A percentile compares a stretch with the other conserved stretches of the same genome.
phyloP scores from a whole-genome alignment of 1,140 invertebrate species.

The Aphaenogaster floridana region DNA sequence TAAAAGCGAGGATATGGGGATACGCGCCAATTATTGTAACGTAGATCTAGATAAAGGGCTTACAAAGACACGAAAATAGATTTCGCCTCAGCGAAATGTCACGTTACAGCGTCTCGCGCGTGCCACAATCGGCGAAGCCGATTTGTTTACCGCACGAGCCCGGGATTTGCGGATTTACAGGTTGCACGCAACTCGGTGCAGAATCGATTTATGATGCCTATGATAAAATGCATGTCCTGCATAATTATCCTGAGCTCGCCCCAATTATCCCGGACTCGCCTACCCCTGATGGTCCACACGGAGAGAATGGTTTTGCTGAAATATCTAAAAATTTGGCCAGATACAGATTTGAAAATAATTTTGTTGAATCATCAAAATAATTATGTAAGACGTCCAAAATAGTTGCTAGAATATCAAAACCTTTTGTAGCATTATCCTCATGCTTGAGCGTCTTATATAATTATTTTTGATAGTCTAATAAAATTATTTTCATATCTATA shows the following conservation, averaged over 20 bases:
- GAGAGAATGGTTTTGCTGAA: no score
- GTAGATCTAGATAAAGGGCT: background rate
- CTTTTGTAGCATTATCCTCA: no score
- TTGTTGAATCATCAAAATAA: no score
- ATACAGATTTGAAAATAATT: no score
- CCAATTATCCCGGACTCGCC: background rate
- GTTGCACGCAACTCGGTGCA: background rate
- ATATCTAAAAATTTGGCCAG: no score
- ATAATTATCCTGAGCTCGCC: background rate
- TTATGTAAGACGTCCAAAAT: no score
- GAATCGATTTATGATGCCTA: constrained; percentile 20
- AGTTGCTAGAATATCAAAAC: no score
- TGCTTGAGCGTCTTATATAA: no score
- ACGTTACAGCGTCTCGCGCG: constrained; percentile 5
- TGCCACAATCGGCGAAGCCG: background rate
- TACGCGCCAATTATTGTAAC: background rate
- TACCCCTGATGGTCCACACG: no score
- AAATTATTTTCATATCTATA: no score
- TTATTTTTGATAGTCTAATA: no score
- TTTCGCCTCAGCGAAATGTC: constrained; percentile 2
- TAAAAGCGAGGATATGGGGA: background rate
- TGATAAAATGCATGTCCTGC: background rate
- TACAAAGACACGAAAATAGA: constrained; percentile 9
- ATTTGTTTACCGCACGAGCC: constrained; percentile 27
- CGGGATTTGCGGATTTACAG: background rate